A percentile compares a stretch with the other conserved stretches of the same genome.
Evolutionary conservation across 1,140 invertebrate genomes (phyloP).

Genomic region (Theocolax elegans): DNA sequence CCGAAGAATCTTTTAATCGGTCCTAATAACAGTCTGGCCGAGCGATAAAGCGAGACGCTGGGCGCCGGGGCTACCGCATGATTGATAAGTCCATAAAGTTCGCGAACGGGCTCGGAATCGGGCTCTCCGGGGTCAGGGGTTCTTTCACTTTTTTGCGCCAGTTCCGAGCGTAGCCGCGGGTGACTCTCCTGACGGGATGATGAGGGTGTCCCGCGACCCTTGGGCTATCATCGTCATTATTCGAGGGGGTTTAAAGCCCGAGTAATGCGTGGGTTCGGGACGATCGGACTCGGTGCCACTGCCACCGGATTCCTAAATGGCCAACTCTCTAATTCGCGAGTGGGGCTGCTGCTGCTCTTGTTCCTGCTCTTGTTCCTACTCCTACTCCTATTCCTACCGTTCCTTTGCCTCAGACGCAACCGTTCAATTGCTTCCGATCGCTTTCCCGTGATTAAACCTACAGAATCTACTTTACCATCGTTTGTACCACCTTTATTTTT

Average conservation of each 20-base stretch:
- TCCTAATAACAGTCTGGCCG: constrained; percentile 63
- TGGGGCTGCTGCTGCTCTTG: too few species aligned
- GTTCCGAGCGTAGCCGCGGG: constrained; percentile 57
- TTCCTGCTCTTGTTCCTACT: too few species aligned
- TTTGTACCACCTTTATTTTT: too few species aligned
- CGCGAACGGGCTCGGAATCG: not conserved
- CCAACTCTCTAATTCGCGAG: constrained; percentile 30
- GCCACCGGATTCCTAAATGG: constrained; percentile 55
- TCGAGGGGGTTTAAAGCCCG: not conserved
- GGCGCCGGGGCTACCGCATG: constrained; percentile 59
- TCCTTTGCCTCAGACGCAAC: too few species aligned
- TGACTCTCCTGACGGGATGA: constrained; percentile 68
- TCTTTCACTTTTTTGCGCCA: constrained; percentile 44
- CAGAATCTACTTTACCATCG: too few species aligned
- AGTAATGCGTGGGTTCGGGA: constrained; percentile 43
- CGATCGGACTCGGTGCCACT: constrained; percentile 63
- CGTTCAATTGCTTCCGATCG: too few species aligned
- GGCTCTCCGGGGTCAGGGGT: constrained; percentile 50
- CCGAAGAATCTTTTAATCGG: constrained; percentile 67
- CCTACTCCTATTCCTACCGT: too few species aligned
- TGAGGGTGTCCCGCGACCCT: constrained; percentile 36
- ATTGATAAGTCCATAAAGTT: constrained; percentile 69
- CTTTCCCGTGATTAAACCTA: too few species aligned
- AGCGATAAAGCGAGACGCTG: constrained; percentile 36
- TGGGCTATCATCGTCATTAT: constrained; percentile 64